A percentile compares a stretch with the other conserved stretches of the same genome.
phyloP scores from a whole-genome alignment of 2,113 vertebrate species.

The Calyptommatus sinebrachiatus region DNA sequence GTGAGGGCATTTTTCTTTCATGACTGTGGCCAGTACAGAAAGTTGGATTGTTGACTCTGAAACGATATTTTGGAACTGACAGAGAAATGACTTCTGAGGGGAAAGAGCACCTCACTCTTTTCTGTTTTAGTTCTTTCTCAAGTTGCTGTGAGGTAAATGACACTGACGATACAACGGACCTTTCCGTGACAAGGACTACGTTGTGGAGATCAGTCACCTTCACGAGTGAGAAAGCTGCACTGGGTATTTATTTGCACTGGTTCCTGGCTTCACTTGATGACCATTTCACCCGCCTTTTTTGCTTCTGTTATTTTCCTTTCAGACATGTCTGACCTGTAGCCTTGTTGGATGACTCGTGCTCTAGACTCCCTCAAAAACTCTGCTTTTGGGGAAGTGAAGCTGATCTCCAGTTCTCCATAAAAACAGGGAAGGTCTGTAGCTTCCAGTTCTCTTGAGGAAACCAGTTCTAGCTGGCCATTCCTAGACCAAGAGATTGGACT shows the following conservation, averaged over 20 bases:
- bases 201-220: not conserved
- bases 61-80: not conserved
- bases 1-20: not conserved
- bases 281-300: not conserved
- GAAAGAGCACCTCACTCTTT: not conserved
- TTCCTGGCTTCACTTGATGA: not conserved
- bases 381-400: not conserved
- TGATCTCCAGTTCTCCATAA: not conserved
- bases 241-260: too few relatives aligned
- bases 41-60: not conserved
- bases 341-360: not conserved
- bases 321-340: not conserved
- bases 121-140: not conserved
- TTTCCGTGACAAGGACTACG: not conserved
- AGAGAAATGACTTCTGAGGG: not conserved
- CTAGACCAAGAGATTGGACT: conserved; percentile 16
- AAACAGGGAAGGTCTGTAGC: not conserved
- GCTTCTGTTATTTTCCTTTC: not conserved
- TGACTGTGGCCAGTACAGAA: not conserved
- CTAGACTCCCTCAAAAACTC: not conserved
- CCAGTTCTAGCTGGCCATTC: conserved; percentile 21
- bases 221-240: too few relatives aligned
- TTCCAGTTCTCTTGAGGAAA: conserved; percentile 1
- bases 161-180: too few relatives aligned
- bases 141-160: not conserved